Percentiles rank a stretch among this genome's conserved stretches.
Conservation (phyloP, 2,888 invertebrate species). For the Mythimna albipuncta region DNA sequence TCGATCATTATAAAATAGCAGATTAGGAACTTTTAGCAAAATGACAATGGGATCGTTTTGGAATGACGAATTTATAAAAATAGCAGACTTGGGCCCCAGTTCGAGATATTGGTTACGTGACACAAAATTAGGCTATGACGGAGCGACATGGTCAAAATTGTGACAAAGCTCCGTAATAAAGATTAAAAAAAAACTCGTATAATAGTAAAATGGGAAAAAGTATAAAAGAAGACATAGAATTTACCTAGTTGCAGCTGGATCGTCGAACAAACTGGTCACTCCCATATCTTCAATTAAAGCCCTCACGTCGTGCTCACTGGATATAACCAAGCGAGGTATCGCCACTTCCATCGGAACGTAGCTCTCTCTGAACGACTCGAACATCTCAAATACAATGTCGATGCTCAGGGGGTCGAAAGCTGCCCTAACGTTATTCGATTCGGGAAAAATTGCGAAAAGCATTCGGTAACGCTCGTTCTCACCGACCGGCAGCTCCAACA, state of each 20-base stretch:
- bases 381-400: conserved; percentile 25
- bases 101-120: too few species aligned
- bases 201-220: too few species aligned
- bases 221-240: neutral
- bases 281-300: conserved; percentile 39
- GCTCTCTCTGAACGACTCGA: conserved; percentile 33
- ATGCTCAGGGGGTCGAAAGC: neutral
- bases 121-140: too few species aligned
- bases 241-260: conserved; percentile 30
- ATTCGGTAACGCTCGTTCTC: conserved; percentile 34
- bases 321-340: conserved; percentile 40
- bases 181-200: too few species aligned
- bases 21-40: too few species aligned
- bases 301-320: conserved; percentile 32
- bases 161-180: too few species aligned
- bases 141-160: too few species aligned
- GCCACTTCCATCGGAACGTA: conserved; percentile 39
- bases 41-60: too few species aligned
- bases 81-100: too few species aligned
- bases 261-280: conserved; percentile 35
- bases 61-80: too few species aligned
- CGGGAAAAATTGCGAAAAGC: conserved; percentile 19
- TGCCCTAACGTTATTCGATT: conserved; percentile 1
- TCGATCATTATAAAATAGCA: too few species aligned
- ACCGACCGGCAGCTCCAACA: conserved; percentile 48